Base-by-base conservation (phyloP, 2,797 vertebrate species). In the Danionella dracula region DNA sequence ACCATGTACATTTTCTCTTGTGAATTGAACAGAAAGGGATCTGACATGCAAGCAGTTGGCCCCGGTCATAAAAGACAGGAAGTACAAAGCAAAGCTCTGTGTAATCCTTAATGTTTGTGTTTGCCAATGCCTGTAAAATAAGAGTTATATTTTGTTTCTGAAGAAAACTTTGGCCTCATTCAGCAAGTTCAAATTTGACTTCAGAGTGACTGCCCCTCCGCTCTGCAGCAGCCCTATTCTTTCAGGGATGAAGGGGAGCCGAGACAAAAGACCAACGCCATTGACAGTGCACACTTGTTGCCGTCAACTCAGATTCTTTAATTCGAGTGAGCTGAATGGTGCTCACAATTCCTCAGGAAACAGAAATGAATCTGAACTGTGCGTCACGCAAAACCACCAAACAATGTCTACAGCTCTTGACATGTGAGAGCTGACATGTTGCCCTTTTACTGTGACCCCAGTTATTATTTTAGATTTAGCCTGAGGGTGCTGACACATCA, bases 111-210 rank as follows among this genome's bases (percentile, higher is more conserved):
- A 38, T 66, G 38, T 49, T 45, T 48, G 38, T 46, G 66, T 62
- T 71, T 48, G 54, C 23, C 5, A 27, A 35, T 3, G 41, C 31
- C 56, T 55, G 29, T 49, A 48, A 34, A 51, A 37, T 29, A 5
- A 29, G 12, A 42, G 37, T 46, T 40, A 63, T 68, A 46, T 46
- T 31, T 66, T 29, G 45, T 60, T 29, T 56, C 63, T 62, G 45
- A 66, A 58, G 50, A 53, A 32, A 66, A 66, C 61, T 74, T 46
- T 70, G 67, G 62, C 50, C 56, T 48, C 57, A 50, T 59, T 59
- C 55, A 64, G 61, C 40, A 58, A 68, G 60, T 70, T 62, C 66
- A 40, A 44, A 62, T 66, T 61, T 56, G 49, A 53, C 53, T 55
- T 55, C 61, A 60, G 67, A 65, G 41, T 35, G 56, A 62, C 31